Evolutionary conservation across 2,888 invertebrate species (phyloP), one percentile per base, ranked within the genome.

Genomic region (Sinotaia quadrata): DNA sequence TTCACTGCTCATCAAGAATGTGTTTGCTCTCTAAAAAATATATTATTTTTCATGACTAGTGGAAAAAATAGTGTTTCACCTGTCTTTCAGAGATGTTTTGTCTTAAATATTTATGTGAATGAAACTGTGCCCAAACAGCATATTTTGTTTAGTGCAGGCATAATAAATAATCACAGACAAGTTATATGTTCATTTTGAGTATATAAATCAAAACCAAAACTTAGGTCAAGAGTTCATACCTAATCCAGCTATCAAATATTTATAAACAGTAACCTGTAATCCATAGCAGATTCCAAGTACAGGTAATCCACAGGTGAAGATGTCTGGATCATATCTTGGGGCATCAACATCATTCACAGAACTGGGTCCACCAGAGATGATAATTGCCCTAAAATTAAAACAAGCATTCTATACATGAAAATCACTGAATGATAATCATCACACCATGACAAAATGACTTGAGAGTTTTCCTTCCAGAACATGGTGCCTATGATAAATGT

Each of bases 211-310:
- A 18, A 41, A 12, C 41, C n/a, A n/a, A n/a, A n/a, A n/a, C n/a
- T n/a, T n/a, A n/a, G n/a, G n/a, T n/a, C n/a, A n/a, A n/a, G n/a
- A n/a, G n/a, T n/a, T n/a, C 41, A 41, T 3, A 41, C 2, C n/a
- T 41, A 41, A 41, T 1, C 15, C 15, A 18, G 15, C 41, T n/a
- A 18, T 18, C 41, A 41, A 2, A 41, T 41, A n/a, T 41, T 12
- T 15, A n/a, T 58, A 37, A 21, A 31, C 21, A 36, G 49, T 68
- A 74, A 90, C 90, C 88, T 91, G 98, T 95, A 99, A 96, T 54
- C 99, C 99, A 90, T 99, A 99, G 90, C 99, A 99, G 86, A 99
- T 99, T 81, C 98, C 98, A 90, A 91, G 72, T 75, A 99, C 94
- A 7, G 99, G 99, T 79, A 99, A 90, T 77, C 96, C 97, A 88